Evolutionary conservation across 2,888 invertebrate genomes (phyloP).

Genomic region (Heliconius cydno): DNA sequence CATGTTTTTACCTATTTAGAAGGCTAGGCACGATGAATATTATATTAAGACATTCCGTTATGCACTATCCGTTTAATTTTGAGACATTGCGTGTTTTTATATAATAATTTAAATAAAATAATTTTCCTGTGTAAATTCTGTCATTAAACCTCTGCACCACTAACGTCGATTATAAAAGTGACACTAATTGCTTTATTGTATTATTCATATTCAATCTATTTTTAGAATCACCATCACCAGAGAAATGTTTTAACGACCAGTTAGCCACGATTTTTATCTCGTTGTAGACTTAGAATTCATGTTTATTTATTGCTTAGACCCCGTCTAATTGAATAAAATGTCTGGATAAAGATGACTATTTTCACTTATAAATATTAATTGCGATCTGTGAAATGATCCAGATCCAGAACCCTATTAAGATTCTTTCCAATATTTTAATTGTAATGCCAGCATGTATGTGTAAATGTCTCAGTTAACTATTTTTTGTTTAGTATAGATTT

Average conservation of each 20-base stretch:
- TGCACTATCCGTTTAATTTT: neutral
- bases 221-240: slow-evolving; percentile 4
- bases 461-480: too few species aligned
- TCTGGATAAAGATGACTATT: neutral
- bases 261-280: slow-evolving; percentile 24
- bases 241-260: slow-evolving; percentile 26
- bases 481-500: too few species aligned
- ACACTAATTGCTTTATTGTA: neutral
- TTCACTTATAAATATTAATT: neutral
- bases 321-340: neutral
- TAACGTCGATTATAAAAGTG: neutral
- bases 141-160: neutral
- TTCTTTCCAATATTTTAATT: too few species aligned
- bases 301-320: slow-evolving; percentile 33
- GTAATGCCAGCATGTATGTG: too few species aligned
- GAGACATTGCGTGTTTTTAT: neutral
- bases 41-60: neutral
- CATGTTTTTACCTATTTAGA: neutral
- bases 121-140: neutral
- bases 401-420: too few species aligned
- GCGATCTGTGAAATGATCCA: neutral
- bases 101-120: neutral
- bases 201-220: slow-evolving; percentile 2
- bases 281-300: slow-evolving; percentile 32
- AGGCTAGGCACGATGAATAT: too few species aligned